Base-by-base conservation (phyloP, 2,888 invertebrate species). In the Leptinotarsa haldemani region DNA sequence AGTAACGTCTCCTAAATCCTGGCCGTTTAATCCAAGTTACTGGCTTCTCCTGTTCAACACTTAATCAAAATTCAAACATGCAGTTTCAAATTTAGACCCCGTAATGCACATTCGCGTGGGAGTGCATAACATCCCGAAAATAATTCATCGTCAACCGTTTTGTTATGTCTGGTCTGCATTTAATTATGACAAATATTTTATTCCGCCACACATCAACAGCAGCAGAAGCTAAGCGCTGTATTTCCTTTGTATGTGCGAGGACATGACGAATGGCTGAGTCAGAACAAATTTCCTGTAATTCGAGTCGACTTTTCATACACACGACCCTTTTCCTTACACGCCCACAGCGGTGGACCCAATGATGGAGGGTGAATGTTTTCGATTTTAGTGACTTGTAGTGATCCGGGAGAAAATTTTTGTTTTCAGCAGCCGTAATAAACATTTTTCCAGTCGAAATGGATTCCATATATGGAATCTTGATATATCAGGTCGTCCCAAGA, bases 121-220 rank as follows among this genome's bases (percentile, higher is more conserved):
- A 46, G 58, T 56, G 56, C 68, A 30, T 61, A 30, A 20, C 25
- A 67, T 56, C 56, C 68, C 68, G 16, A 56, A 68, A 68, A 68
- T 68, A 56, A 68, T 58, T 20, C 47, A 20, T 16, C 47, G 46
- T 68, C 56, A 40, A 56, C 20, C 68, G 68, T 68, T 77, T 74
- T 75, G 73, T 77, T 74, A 66, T 75, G 73, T 69, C 73, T 74
- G 73, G 71, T 66, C 66, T 70, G 74, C 71, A 65, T 74, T 75
- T 74, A 77, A 77, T 77, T 76, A 73, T 77, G 75, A 76, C 75
- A 76, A 76, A 77, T 76, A 76, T 68, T 77, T 76, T 76, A 77
- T 76, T 75, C 69, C 56, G 72, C 73, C 64, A 73, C 75, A 69
- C 73, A 77, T 75, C 74, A 77, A 71, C 65, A 69, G 74, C 77